phyloP scores from a whole-genome alignment of 2,797 vertebrate genomes.

The Coccyzus lansbergi region DNA sequence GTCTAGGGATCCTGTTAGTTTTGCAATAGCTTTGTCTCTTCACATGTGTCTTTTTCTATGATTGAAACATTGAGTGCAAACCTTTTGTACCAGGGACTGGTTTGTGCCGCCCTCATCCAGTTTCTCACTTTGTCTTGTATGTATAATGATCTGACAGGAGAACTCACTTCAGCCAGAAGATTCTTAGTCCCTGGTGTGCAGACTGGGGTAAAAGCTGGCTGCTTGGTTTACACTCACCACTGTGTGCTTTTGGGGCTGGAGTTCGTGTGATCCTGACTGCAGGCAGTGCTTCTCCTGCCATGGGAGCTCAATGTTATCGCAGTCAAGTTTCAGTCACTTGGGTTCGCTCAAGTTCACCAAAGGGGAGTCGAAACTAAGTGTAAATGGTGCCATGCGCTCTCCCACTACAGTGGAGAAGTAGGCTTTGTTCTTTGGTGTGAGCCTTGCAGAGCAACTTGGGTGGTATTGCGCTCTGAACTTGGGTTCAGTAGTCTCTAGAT shows the following conservation, averaged over 20 bases:
- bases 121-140: neutral
- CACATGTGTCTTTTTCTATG: neutral
- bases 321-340: neutral
- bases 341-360: neutral
- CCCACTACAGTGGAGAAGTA: neutral
- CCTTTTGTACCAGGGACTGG: neutral
- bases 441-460: neutral
- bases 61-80: neutral
- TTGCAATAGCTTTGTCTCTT: neutral
- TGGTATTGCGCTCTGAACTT: neutral
- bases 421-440: neutral
- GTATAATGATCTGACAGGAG: neutral
- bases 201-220: neutral
- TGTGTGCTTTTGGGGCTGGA: neutral
- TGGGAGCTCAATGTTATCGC: neutral
- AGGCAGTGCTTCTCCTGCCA: neutral
- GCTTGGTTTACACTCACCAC: neutral
- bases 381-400: neutral
- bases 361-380: neutral
- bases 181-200: neutral
- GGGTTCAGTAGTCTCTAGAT: neutral
- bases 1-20: neutral
- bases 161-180: neutral
- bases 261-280: neutral
- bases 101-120: neutral